Evolutionary conservation across 1,140 invertebrate genomes (phyloP).

Genomic region (Drosophila kikkawai): DNA sequence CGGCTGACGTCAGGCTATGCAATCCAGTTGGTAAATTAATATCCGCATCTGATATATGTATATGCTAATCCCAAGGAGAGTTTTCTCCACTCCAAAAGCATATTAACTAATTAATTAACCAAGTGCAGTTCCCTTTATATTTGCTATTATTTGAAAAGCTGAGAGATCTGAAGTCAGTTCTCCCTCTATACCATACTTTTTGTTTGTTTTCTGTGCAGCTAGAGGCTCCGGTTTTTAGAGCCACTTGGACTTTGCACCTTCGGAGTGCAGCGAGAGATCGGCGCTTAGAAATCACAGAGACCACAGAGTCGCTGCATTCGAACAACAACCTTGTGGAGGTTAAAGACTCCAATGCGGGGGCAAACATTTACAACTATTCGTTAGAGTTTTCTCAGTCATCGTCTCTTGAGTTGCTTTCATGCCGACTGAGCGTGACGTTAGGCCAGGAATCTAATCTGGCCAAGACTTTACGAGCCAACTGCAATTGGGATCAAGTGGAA

Average conservation of each 20-base stretch:
- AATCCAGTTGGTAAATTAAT: constrained; percentile 12
- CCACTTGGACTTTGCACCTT: constrained; percentile 40
- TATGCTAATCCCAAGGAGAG: constrained; percentile 48
- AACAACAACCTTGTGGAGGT: constrained; percentile 52
- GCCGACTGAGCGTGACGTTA: constrained; percentile 33
- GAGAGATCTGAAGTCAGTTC: background rate
- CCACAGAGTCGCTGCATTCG: constrained; percentile 35
- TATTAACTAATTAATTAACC: background rate
- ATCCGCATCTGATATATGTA: constrained; percentile 22
- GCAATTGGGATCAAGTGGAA: constrained; percentile 40
- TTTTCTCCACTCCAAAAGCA: background rate
- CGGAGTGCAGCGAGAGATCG: constrained; percentile 1
- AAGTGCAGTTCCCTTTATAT: background rate
- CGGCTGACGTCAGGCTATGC: constrained; percentile 15
- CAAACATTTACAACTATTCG: constrained; percentile 20
- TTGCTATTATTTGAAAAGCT: background rate
- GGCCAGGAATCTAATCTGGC: constrained; percentile 43
- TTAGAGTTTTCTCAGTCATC: background rate
- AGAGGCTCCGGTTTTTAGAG: background rate
- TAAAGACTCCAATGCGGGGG: constrained; percentile 46
- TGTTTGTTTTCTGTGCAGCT: background rate
- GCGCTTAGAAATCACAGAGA: constrained; percentile 42
- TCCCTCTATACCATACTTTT: background rate
- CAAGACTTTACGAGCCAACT: constrained; percentile 27
- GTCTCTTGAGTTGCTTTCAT: constrained; percentile 4